Conservation (phyloP, 2,888 invertebrate genomes). For the Lepetodrilus schrolli region DNA sequence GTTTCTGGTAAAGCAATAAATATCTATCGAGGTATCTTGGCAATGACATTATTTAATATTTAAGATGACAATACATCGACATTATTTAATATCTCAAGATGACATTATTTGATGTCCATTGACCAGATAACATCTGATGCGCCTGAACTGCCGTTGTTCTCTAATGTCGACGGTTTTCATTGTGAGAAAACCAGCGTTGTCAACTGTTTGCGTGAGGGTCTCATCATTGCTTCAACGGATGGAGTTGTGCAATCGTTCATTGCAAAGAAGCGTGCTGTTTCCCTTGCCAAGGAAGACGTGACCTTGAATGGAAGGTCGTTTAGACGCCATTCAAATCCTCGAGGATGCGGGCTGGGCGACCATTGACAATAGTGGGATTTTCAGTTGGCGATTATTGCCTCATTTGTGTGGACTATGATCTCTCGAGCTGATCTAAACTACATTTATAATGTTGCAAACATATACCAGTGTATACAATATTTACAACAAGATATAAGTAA, state of each 20-base stretch:
- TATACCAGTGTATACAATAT: too few species aligned
- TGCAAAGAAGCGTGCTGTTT: not conserved
- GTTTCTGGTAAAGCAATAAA: too few species aligned
- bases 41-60: not conserved
- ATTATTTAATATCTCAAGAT: too few species aligned
- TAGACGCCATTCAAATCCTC: not conserved
- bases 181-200: constrained; percentile 7
- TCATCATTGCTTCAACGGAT: not conserved
- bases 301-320: not conserved
- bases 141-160: not conserved
- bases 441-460: too few species aligned
- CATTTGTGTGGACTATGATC: too few species aligned
- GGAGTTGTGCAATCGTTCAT: constrained; percentile 6
- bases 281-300: not conserved
- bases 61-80: too few species aligned
- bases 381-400: too few species aligned
- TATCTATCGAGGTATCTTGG: too few species aligned
- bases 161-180: constrained; percentile 5
- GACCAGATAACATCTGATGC: not conserved
- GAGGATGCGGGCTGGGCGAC: not conserved
- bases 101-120: not conserved
- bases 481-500: too few species aligned
- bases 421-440: too few species aligned
- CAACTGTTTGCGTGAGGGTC: not conserved
- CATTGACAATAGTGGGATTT: not conserved